Base-by-base conservation (phyloP, 2,888 invertebrate genomes). In the Thymelicus lineola region DNA sequence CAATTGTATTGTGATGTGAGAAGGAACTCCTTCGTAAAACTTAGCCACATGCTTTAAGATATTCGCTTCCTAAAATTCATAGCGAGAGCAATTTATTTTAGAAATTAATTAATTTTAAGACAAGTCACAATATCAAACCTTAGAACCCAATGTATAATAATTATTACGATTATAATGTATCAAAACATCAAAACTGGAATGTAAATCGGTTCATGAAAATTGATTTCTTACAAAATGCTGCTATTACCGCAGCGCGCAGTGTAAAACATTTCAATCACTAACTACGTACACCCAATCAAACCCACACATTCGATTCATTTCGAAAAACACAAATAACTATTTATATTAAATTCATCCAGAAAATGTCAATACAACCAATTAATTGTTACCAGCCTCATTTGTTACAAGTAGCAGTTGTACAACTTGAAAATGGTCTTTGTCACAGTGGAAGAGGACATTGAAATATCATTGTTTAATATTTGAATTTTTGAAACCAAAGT, bases 81-180 rank as follows among this genome's bases (percentile, higher is more conserved):
- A 86, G 83, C 83, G 77, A 87, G 80, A 85, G 80, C 55, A 70
- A 70, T 57, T 55, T 82, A 79, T 79, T 81, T 83, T 81, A 76
- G 81, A 86, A 86, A 84, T 81, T 78, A 82, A 80, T 82, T 74
- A 70, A 80, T 81, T 75, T 86, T 83, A 82, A 79, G 84, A 89
- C 86, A 84, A 86, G 80, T 85, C 84, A 89, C 89, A 85, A 88
- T 90, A 88, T 87, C 85, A 87, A 88, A 87, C 80, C 79, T 86
- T 87, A 80, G 84, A 87, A 87, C 78, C 76, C 80, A 86, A 82
- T 76, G 74, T 75, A 79, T 73, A 81, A 80, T 76, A 78, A 81
- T 79, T 78, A 76, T 73, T 82, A 80, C 77, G 78, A 81, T 79
- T 78, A 76, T 70, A 74, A 76, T 75, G 76, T 81, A 81, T 83